phyloP scores from a whole-genome alignment of 2,113 vertebrate genomes.

The Octodon degus region DNA sequence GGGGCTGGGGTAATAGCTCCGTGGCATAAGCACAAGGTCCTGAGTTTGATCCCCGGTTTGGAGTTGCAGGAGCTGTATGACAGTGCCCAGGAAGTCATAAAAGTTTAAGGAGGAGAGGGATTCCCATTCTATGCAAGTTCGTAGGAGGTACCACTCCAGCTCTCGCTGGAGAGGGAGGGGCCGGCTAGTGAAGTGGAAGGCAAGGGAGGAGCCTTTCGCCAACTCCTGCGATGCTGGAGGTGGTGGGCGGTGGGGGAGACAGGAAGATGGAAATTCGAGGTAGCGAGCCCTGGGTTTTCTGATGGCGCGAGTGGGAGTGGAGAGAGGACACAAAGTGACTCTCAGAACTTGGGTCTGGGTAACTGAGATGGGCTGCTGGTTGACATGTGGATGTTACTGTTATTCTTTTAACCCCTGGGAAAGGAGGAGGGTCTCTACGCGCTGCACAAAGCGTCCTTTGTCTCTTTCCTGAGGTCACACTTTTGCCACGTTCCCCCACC shows the following conservation, averaged over 20 bases:
- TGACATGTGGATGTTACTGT: background rate
- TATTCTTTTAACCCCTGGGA: background rate
- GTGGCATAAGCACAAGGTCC: no score
- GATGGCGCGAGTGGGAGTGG: background rate
- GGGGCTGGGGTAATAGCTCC: no score
- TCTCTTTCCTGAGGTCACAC: background rate
- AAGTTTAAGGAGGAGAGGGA: background rate
- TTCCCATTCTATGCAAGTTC: background rate
- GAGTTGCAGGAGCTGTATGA: background rate
- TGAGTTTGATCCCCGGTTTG: no score
- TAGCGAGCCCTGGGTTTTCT: background rate
- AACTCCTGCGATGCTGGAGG: background rate
- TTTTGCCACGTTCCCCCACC: background rate
- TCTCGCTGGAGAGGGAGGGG: background rate
- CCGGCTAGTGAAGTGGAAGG: background rate
- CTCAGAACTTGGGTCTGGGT: background rate
- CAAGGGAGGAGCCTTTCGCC: background rate
- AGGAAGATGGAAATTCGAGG: background rate
- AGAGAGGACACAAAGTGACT: background rate
- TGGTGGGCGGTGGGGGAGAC: background rate
- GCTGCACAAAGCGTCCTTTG: background rate
- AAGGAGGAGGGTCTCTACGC: background rate
- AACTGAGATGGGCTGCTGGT: background rate
- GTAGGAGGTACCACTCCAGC: background rate
- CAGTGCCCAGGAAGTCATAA: background rate